Percentiles rank a stretch among this genome's conserved stretches.
Conservation (phyloP, 2,888 invertebrate genomes). For the Noctua janthina region DNA sequence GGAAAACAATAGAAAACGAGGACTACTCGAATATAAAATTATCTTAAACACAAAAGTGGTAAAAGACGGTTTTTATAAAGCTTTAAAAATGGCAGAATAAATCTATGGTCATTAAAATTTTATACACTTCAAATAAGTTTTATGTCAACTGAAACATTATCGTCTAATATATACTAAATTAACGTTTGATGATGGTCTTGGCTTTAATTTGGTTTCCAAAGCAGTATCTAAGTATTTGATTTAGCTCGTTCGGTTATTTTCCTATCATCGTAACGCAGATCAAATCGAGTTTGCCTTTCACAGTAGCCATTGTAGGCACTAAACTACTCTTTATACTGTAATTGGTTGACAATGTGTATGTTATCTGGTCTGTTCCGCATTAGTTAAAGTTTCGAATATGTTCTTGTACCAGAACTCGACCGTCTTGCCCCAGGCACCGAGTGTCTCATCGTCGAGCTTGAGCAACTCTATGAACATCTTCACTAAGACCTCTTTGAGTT, state of each 20-base stretch:
- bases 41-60: neutral
- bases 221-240: neutral
- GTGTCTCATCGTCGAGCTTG: slow-evolving; percentile 79
- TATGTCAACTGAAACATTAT: slow-evolving; percentile 14
- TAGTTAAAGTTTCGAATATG: slow-evolving; percentile 81
- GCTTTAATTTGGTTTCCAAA: slow-evolving; percentile 1
- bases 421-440: slow-evolving; percentile 85
- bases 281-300: slow-evolving; percentile 62
- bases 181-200: neutral
- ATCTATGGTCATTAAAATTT: slow-evolving; percentile 15
- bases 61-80: neutral
- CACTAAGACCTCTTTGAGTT: slow-evolving; percentile 85
- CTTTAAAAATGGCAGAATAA: neutral
- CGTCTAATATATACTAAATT: slow-evolving; percentile 24
- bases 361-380: slow-evolving; percentile 69
- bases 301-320: slow-evolving; percentile 59
- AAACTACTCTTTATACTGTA: slow-evolving; percentile 61
- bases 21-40: neutral
- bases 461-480: slow-evolving; percentile 87
- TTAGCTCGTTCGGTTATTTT: slow-evolving; percentile 39
- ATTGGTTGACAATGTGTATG: slow-evolving; percentile 66
- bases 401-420: slow-evolving; percentile 88
- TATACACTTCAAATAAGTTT: slow-evolving; percentile 11
- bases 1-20: slow-evolving; percentile 29
- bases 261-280: slow-evolving; percentile 45